These are phyloP conservation scores for Toxotes chatareus DNA, from an alignment of 2,113 vertebrate species.

Conservation along the genomic window DNA sequence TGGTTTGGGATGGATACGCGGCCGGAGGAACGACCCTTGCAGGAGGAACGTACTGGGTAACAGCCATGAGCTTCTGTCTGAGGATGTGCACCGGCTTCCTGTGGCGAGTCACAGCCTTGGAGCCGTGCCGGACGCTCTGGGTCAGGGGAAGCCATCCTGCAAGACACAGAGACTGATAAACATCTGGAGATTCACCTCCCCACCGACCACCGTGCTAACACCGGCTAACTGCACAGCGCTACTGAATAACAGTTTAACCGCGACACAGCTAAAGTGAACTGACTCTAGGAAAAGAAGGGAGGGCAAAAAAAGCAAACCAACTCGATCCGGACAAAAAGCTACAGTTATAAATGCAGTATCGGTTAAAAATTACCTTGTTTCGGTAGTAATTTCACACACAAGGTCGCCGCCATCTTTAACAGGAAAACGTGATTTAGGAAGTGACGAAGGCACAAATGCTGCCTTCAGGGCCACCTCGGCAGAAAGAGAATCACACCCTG, in stretches of 20 bases:
- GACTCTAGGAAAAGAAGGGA: accelerated
- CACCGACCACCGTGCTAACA: slow-evolving; percentile 1
- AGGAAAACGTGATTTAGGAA: slow-evolving; percentile 45
- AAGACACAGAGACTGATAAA: not conserved
- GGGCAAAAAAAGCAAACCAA: not conserved
- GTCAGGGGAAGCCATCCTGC: slow-evolving; percentile 88
- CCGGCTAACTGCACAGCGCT: not conserved
- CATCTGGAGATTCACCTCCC: not conserved
- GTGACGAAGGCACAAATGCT: not conserved
- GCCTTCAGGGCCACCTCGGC: slow-evolving; percentile 13
- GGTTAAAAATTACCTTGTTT: slow-evolving; percentile 76
- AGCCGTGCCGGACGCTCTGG: slow-evolving; percentile 87
- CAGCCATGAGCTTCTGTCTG: slow-evolving; percentile 91
- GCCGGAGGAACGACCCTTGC: slow-evolving; percentile 71
- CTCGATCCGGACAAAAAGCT: accelerated
- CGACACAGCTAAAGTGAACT: accelerated
- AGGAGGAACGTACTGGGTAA: slow-evolving; percentile 90
- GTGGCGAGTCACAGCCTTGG: slow-evolving; percentile 94
- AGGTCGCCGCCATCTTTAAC: slow-evolving; percentile 85
- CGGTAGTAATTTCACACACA: slow-evolving; percentile 75
- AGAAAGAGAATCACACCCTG: accelerated
- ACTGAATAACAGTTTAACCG: not conserved
- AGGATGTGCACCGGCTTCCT: slow-evolving; percentile 88
- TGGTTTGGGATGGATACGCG: slow-evolving; percentile 69
- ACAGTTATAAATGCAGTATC: accelerated